Base-by-base conservation (phyloP, 2,888 invertebrate genomes). In the Eilema depressum region DNA sequence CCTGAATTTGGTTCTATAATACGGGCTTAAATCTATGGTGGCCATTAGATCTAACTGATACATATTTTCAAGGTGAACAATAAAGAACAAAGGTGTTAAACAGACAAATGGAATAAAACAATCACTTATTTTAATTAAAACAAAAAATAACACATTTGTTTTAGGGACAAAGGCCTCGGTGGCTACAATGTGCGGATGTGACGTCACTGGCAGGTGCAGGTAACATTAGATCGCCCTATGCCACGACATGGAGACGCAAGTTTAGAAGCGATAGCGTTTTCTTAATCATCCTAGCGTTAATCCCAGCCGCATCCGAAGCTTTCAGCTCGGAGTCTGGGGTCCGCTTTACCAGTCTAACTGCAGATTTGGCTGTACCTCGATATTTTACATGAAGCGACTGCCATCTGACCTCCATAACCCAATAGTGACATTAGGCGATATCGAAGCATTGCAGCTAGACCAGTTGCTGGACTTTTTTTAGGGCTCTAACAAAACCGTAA, bases 151-250 rank as follows among this genome's bases (percentile, higher is more conserved):
- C 75, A 69, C 67, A 73, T 74, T 82, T 78, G 78, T 81, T 83
- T 79, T 75, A 75, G 71, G 76, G 75, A 77, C 76, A 83, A 81
- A 81, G 83, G 85, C 82, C 77, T 70, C 71, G 75, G 75, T 61
- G n/a, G 70, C 47, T 73, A 74, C 84, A 86, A 87, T 86, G 80
- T 79, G 70, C 84, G 91, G 91, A 91, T 73, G 68, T 90, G 87
- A 89, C 87, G 88, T 88, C 86, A 88, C 67, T 30, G 69, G 73
- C 88, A 89, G 88, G 86, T 89, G 89, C 73, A 82, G 68, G 83
- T 78, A 80, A 78, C 77, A 77, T 79, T 75, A 82, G 73, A 73
- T 60, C 70, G 75, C 75, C 76, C 73, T 75, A 75, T 72, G 37
- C 68, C 66, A 67, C 47, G 56, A 56, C n/a, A 53, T 23, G n/a